phyloP scores from a whole-genome alignment of 2,797 vertebrate species.

The Myoxocephalus aenaeus region DNA sequence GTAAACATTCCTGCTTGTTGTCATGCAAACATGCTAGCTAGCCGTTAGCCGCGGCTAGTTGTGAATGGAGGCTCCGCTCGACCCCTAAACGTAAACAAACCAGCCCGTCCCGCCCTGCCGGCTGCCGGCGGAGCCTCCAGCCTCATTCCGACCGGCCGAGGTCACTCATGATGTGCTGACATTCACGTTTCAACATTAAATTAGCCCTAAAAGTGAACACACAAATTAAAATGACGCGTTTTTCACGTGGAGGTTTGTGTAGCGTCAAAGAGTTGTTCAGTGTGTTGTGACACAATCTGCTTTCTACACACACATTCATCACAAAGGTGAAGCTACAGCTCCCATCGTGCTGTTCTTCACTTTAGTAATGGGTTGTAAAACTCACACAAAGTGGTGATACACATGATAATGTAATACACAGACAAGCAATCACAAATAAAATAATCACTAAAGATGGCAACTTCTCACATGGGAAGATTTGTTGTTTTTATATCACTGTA shows the following conservation, averaged over 20 bases:
- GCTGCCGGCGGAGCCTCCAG: conserved; percentile 36
- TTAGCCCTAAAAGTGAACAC: rapidly evolving
- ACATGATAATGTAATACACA: background rate
- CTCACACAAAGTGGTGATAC: background rate
- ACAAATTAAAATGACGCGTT: rapidly evolving
- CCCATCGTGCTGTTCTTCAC: background rate
- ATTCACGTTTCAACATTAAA: too few relatives aligned
- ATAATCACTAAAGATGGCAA: background rate
- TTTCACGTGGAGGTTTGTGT: rapidly evolving
- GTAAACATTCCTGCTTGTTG: conserved; percentile 23
- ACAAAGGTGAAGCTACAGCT: background rate
- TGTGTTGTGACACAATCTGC: conserved; percentile 13
- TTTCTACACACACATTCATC: background rate
- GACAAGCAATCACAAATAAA: background rate
- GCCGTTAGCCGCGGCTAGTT: conserved; percentile 34
- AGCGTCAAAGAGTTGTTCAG: background rate
- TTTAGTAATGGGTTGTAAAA: background rate
- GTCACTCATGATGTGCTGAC: rapidly evolving
- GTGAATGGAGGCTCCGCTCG: conserved; percentile 63
- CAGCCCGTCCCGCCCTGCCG: conserved; percentile 69
- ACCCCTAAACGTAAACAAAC: conserved; percentile 81
- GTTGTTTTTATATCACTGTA: background rate
- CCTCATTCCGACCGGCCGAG: conserved; percentile 4
- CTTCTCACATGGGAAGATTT: background rate
- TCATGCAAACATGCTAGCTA: conserved; percentile 10